These are phyloP conservation scores for Hydroisotoma schaefferi DNA, from an alignment of 2,888 invertebrate genomes.

Conservation along the genomic window DNA sequence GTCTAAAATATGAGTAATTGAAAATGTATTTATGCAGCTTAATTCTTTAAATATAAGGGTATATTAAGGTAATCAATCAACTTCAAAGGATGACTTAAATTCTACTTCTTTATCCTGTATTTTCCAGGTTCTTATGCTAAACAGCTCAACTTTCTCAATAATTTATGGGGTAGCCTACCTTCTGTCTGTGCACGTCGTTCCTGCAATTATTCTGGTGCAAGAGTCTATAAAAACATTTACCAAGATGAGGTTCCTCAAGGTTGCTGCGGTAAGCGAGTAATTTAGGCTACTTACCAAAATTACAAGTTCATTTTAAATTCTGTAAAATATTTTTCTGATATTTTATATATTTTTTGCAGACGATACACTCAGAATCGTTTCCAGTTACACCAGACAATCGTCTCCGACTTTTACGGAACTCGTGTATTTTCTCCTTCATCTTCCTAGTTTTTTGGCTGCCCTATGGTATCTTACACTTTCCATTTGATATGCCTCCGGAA, in stretches of 20 bases:
- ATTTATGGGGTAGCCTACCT: conserved; percentile 28
- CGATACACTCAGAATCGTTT: background rate
- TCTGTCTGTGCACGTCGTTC: conserved; percentile 33
- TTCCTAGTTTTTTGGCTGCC: conserved; percentile 40
- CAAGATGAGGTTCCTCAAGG: conserved; percentile 33
- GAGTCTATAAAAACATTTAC: conserved; percentile 34
- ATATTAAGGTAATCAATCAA: too few species aligned
- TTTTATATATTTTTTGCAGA: background rate
- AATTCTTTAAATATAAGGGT: too few species aligned
- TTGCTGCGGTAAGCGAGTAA: conserved; percentile 16
- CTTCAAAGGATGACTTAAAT: too few species aligned
- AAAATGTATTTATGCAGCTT: too few species aligned
- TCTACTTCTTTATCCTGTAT: too few species aligned
- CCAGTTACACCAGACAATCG: conserved; percentile 23
- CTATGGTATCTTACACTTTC: conserved; percentile 37
- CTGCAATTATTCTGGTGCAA: conserved; percentile 28
- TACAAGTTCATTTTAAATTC: background rate
- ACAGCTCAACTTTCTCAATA: conserved; percentile 17
- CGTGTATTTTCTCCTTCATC: conserved; percentile 34
- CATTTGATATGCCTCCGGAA: conserved; percentile 33
- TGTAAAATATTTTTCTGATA: background rate
- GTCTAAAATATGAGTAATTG: background rate
- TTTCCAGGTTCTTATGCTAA: conserved; percentile 25
- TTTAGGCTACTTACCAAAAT: background rate
- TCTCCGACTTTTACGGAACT: conserved; percentile 34